Percentiles rank a stretch among this genome's conserved stretches.
Evolutionary conservation across 2,113 vertebrate genomes (phyloP).

Genomic region (Stegostoma tigrinum): DNA sequence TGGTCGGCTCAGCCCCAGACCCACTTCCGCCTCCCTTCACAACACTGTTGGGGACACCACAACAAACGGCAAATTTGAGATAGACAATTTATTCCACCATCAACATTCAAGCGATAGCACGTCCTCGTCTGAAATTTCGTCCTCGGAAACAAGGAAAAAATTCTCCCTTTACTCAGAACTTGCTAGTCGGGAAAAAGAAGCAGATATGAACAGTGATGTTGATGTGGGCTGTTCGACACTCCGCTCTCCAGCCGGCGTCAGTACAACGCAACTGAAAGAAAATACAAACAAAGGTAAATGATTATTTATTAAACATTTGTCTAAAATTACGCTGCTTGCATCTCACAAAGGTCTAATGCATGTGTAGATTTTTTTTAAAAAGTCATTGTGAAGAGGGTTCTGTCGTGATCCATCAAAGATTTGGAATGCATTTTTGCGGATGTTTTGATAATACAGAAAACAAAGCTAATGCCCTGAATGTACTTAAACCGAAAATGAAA

Average conservation of each 20-base stretch:
- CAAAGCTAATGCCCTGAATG: not conserved
- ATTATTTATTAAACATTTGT: constrained; percentile 33
- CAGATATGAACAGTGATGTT: constrained; percentile 97
- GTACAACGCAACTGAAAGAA: constrained; percentile 84
- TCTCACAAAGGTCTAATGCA: not conserved
- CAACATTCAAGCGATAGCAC: constrained; percentile 68
- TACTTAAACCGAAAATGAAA: not conserved
- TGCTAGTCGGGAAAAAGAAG: constrained; percentile 65
- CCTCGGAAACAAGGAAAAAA: constrained; percentile 88
- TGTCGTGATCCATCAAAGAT: constrained; percentile 15
- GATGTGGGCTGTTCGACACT: constrained; percentile 92
- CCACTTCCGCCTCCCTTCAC: constrained; percentile 86
- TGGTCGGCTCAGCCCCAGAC: constrained; percentile 89
- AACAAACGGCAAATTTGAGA: constrained; percentile 95
- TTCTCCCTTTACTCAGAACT: constrained; percentile 85
- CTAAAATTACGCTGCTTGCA: not conserved
- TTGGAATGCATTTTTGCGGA: not conserved
- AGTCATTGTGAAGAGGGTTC: not conserved
- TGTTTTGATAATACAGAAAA: not conserved
- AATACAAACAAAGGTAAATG: constrained; percentile 86
- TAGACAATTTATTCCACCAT: constrained; percentile 91
- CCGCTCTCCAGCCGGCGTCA: constrained; percentile 74
- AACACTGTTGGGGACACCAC: constrained; percentile 82
- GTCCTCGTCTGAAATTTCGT: constrained; percentile 77
- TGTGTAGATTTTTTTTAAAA: not conserved